Base-by-base conservation (phyloP, 2,113 vertebrate species). In the Delphinapterus leucas region DNA sequence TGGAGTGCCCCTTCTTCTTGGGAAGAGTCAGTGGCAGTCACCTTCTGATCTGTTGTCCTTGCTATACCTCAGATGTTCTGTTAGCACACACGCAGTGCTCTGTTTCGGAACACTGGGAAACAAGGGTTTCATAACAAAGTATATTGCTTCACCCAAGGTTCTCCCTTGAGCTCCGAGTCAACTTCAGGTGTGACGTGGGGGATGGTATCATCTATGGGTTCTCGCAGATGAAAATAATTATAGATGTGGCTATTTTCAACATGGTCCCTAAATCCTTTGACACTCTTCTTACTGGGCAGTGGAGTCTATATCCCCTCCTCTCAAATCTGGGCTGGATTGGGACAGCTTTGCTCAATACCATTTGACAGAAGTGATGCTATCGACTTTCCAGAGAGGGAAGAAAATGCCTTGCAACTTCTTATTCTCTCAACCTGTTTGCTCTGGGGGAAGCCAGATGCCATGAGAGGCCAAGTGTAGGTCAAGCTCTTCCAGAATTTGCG, bases 401-500 rank as follows among this genome's bases (percentile, higher is more conserved):
- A 28, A 33, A n/a, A 88, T 76, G 31, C 8, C 25, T 74, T 25
- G 11, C 13, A 58, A 63, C 12, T 28, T 65, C 21, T n/a, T 3
- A 8, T 67, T 2, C 3, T 74, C 18, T 38, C 67, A 44, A 55
- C 76, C 38, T 2, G 12, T 61, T 73, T 61, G 47, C 28, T 13
- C 7, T 65, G 11, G 33, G 41, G 8, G 26, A 68, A 74, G 14
- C 38, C 63, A 23, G 47, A 60, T 15, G 14, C 21, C 74, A 6
- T 1, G 13, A 84, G 10, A 87, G 33, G 49, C 44, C 15, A 31
- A 0, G 1, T 36, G 36, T 12, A 11, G 17, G 2, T 2, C 7
- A 68, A 36, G 0, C 8, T 5, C 28, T 94, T 36, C 8, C 41
- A 13, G 4, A 49, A 28, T 25, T 92, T 5, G 18, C 3, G 18